Conservation (phyloP, 2,113 vertebrate genomes). For the Atrichornis clamosus region DNA sequence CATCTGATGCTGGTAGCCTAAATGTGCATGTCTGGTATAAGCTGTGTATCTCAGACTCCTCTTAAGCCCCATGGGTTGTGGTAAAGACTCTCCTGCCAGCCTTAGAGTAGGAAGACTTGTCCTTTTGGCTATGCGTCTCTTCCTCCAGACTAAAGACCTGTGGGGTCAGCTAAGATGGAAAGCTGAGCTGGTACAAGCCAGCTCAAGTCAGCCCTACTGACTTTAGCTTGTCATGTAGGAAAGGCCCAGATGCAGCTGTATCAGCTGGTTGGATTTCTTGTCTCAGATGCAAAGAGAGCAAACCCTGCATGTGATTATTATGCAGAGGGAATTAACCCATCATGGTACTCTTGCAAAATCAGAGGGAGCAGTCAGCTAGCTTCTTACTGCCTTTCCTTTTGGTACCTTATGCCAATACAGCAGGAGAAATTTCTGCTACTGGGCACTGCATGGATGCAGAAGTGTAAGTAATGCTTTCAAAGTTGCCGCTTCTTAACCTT, state of each 20-base stretch:
- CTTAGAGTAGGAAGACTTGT: not conserved
- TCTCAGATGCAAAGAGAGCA: not conserved
- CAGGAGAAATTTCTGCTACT: not conserved
- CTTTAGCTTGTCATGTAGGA: not conserved
- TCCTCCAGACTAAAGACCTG: not conserved
- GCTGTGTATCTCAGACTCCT: not conserved
- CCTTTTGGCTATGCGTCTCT: not conserved
- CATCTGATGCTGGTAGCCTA: not conserved
- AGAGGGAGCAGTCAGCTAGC: not conserved
- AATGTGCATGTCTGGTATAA: not conserved
- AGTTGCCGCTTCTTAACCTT: not conserved
- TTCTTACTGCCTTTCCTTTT: not conserved
- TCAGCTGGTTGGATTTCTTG: not conserved
- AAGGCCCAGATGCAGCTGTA: not conserved
- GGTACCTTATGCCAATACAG: not conserved
- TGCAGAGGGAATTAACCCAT: not conserved
- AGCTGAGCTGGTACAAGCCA: not conserved
- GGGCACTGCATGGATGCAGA: not conserved
- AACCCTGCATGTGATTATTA: not conserved
- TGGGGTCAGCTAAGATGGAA: not conserved
- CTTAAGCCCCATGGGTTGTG: accelerated
- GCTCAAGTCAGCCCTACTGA: not conserved
- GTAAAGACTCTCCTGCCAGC: not conserved
- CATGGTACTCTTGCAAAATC: not conserved
- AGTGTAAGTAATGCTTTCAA: not conserved